Evolutionary conservation across 2,888 invertebrate genomes (phyloP), one percentile per base, ranked within the genome.

Genomic region (Amblyteles armatorius): DNA sequence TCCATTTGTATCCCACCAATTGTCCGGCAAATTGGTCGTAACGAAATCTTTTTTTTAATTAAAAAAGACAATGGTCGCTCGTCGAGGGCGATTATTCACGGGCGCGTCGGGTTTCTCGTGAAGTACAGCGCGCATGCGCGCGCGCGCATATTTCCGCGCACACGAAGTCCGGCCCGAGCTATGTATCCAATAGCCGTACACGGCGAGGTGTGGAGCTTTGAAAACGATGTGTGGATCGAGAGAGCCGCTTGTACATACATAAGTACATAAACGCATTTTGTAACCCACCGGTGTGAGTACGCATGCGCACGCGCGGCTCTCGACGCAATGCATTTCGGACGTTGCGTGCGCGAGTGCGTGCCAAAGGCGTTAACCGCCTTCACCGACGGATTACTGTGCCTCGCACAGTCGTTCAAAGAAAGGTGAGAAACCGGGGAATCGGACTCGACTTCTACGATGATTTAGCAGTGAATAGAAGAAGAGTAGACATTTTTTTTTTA

Each of bases 61-160:
- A 89, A 89, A 89, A 89, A 89, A 88, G 89, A 89, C 89, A 89
- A 89, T 88, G 87, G 87, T 69, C 60, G 83, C 60, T 48, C 85
- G 88, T 85, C 84, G 82, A 84, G 87, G 78, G 74, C 86, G 85
- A 89, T 89, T 89, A 89, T 88, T 89, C 88, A 89, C 88, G 87
- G 74, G 72, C 74, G 82, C 85, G 77, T 82, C 72, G 76, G 81
- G 71, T 60, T n/a, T 33, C 82, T 79, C 76, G 65, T 76, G 80
- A 69, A 86, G 63, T 82, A 80, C 79, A 60, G 3, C 16, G 44
- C 16, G 44, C 44, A 48, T 48, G 44, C 44, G 44, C 44, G 44
- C 16, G 44, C 69, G 67, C 26, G 52, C 16, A 78, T 78, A 63
- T 22, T 57, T 69, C 74, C 52, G 67, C 55, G 71, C 78, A 68